Evolutionary conservation across 2,888 invertebrate genomes (phyloP), one percentile per base, ranked within the genome.

Genomic region (Teleiodes luculella): DNA sequence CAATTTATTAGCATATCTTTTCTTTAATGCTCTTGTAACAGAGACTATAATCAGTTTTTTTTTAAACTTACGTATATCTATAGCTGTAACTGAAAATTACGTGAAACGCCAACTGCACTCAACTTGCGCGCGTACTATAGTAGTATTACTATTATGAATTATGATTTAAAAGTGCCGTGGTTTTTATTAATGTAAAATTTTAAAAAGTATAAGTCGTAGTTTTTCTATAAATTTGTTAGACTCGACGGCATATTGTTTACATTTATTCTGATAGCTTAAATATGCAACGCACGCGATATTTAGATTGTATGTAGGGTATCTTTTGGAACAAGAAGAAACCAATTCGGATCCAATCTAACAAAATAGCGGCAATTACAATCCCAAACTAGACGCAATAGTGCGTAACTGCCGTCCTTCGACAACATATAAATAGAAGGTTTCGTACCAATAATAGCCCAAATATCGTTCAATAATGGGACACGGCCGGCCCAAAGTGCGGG

Each of bases 361-460:
- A 79, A 84, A 85, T 80, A 78, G 80, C 76, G 65, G 80, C 84
- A 83, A 85, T 86, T 83, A 86, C 82, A 83, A 78, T 82, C 72
- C 76, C 70, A 71, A 80, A 80, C 74, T 80, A 76, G 75, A 78
- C 76, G 72, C 74, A 70, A 70, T 76, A 73, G 72, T 64, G 67
- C 70, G 74, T 80, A 79, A 82, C 71, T 72, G 74, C 65, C 72
- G 73, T 72, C 80, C 80, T 81, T 82, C 78, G 77, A 74, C 73
- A 74, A 78, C 71, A 76, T 74, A 85, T 82, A 85, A 83, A 82
- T 79, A 82, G 74, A 77, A 76, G 67, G 68, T 67, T 65, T 62
- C 68, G 65, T 63, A 68, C 77, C 76, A 80, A 83, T 83, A 86
- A 83, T 80, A 74, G 80, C 77, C 78, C 74, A 76, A 83, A 86